Evolutionary conservation across 1,140 invertebrate genomes (phyloP), one percentile per base, ranked within the genome.

Genomic region (Trialeurodes vaporariorum): DNA sequence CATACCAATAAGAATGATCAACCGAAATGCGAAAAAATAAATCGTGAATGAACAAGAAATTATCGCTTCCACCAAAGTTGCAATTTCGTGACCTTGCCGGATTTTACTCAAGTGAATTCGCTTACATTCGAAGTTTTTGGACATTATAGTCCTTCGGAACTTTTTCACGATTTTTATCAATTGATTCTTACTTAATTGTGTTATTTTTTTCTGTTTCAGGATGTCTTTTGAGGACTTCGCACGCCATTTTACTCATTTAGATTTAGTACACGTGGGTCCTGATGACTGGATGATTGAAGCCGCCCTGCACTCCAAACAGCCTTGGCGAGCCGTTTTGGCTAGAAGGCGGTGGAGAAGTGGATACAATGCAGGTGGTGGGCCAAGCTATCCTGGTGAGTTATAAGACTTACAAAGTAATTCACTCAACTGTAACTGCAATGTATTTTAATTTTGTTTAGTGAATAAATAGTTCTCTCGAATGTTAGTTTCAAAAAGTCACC

Each of bases 141-240:
- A 2, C 27, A 23, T 61, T n/a, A 61, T 61, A 11, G 2, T 63
- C 17, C 49, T 64, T 13, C 24, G 27, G 11, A n/a, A 23, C 9
- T 34, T 64, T 64, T 40, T 40, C 5, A 1, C 12, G 26, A 12
- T 17, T 62, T 11, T 62, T 17, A 23, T 23, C 12, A 13, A 62
- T 13, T 58, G 12, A 13, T 13, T 63, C 9, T 34, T 64, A 2
- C 25, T 61, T 23, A 61, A 61, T 61, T 13, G 22, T 21, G 24
- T 11, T 12, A 61, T 61, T 21, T 12, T 61, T 21, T 11, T 61
- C 13, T 21, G 24, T 21, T 75, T 59, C 75, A 89, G 88, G 88
- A 89, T 91, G 87, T 84, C 85, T 21, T 88, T 90, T 76, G 83
- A 85, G 27, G 88, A 90, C 72, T 90, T 90, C 76, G 81, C 84